Percentiles rank a stretch among this genome's conserved stretches.
Conservation (phyloP, 2,888 invertebrate genomes). For the Dryobota labecula region DNA sequence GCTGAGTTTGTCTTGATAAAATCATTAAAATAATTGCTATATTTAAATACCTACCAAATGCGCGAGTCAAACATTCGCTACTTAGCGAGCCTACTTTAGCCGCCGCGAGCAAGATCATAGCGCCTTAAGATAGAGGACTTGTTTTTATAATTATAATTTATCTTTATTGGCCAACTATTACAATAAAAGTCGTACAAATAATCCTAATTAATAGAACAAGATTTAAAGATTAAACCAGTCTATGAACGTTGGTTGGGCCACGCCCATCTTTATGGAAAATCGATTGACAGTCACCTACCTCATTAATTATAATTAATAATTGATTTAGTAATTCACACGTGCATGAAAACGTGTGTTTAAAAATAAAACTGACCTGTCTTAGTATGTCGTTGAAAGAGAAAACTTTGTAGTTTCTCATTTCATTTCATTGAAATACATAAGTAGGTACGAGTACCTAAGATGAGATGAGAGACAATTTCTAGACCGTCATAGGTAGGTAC, state of each 20-base stretch:
- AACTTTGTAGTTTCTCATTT: constrained; percentile 27
- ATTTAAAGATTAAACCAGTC: constrained; percentile 21
- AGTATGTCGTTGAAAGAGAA: constrained; percentile 10
- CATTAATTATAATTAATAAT: not conserved
- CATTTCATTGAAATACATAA: not conserved
- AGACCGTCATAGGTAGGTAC: not conserved
- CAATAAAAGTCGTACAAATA: constrained; percentile 10
- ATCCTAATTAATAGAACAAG: constrained; percentile 13
- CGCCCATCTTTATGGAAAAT: constrained; percentile 12
- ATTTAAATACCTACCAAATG: too few relatives aligned
- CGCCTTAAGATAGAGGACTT: not conserved
- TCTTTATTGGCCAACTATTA: constrained; percentile 7
- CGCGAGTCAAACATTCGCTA: too few relatives aligned
- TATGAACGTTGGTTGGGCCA: constrained; percentile 1
- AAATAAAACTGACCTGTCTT: not conserved
- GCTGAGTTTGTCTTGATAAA: too few relatives aligned
- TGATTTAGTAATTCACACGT: not conserved
- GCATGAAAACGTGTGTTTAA: not conserved
- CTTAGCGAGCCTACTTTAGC: too few relatives aligned
- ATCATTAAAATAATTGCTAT: too few relatives aligned
- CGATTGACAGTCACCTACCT: constrained; percentile 3
- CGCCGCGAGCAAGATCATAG: too few relatives aligned
- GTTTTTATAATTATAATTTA: constrained; percentile 16
- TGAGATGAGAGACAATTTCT: constrained; percentile 1
- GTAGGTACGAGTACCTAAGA: not conserved